Evolutionary conservation across 1,140 invertebrate genomes (phyloP).

Genomic region (Antheraea mylitta): DNA sequence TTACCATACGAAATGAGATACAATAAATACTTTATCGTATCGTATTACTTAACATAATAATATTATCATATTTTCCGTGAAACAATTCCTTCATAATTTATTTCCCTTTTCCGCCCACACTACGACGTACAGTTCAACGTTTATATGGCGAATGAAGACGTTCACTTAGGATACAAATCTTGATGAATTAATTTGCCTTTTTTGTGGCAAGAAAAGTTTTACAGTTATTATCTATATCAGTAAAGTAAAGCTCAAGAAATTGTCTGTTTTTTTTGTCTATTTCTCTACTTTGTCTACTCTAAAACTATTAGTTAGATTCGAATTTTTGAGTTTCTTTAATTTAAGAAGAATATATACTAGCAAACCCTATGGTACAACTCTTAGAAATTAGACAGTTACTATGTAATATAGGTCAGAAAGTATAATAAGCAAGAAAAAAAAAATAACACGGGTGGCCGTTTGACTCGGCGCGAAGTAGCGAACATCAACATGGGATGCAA

Average conservation of each 20-base stretch:
- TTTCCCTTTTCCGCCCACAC: not conserved
- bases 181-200: not conserved
- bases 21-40: not conserved
- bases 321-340: no score
- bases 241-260: not conserved
- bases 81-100: constrained; percentile 2
- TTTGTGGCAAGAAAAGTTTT: not conserved
- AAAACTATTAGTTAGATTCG: no score
- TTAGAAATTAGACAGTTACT: no score
- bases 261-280: no score
- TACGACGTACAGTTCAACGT: not conserved
- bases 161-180: not conserved
- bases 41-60: not conserved
- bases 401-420: no score
- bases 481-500: no score
- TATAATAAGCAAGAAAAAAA: no score
- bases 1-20: not conserved
- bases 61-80: not conserved
- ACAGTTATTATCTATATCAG: not conserved
- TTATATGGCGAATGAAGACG: not conserved
- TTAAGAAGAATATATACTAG: no score
- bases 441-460: no score
- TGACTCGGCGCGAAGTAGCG: no score
- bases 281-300: no score
- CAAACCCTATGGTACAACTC: no score